A percentile compares a stretch with the other conserved stretches of the same genome.
These are phyloP conservation scores for Astreopora myriophthalma DNA, from an alignment of 64 coral and sea anemone genomes.

Conservation along the genomic window DNA sequence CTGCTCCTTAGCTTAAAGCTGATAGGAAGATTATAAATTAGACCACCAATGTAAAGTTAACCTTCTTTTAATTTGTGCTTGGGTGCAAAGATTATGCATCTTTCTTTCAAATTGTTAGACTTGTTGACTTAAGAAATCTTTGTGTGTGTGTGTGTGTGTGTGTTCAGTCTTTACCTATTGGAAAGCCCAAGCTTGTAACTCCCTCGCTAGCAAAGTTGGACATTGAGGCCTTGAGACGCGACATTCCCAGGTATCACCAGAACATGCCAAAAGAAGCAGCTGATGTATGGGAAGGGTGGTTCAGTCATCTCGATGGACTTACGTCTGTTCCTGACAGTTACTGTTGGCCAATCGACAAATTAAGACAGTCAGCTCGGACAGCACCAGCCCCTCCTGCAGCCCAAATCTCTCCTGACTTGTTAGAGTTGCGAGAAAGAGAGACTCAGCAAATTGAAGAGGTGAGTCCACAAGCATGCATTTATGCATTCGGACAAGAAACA, in stretches of 20 bases:
- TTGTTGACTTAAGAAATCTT: neutral
- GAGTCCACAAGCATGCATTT: neutral
- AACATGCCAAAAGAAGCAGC: neutral
- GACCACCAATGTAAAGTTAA: neutral
- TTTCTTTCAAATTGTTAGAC: neutral
- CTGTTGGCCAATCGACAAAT: neutral
- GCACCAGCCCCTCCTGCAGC: neutral
- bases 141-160: neutral
- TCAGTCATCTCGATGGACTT: neutral
- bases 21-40: neutral
- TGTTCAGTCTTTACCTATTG: neutral
- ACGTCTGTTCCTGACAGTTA: neutral
- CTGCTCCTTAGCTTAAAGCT: too few species aligned
- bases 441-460: neutral
- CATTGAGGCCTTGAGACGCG: neutral
- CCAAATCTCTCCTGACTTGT: neutral
- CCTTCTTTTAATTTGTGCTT: neutral
- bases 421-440: neutral
- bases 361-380: neutral
- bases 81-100: neutral
- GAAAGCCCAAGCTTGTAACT: neutral
- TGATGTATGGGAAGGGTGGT: neutral
- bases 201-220: neutral
- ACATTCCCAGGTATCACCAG: neutral
- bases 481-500: too few species aligned